Percentiles rank a stretch among this genome's conserved stretches.
Conservation (phyloP, 2,888 invertebrate genomes). For the Griposia aprilina region DNA sequence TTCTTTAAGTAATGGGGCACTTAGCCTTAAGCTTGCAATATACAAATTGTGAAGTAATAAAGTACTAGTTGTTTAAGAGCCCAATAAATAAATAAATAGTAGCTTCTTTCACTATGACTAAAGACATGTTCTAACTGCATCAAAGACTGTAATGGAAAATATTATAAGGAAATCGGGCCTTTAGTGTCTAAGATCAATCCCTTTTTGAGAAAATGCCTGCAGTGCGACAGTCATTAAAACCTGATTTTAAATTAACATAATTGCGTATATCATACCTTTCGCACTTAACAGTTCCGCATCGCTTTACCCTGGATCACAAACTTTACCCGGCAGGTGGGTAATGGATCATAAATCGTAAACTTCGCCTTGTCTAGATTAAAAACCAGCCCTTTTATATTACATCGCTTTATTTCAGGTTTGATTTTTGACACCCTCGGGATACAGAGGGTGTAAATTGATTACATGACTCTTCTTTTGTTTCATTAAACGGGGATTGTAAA, state of each 20-base stretch:
- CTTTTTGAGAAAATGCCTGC: too few species aligned
- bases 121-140: neutral
- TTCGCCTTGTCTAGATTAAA: conserved; percentile 43
- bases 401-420: conserved; percentile 50
- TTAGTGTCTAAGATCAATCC: neutral
- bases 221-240: neutral
- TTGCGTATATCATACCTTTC: neutral
- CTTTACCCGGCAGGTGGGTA: conserved; percentile 16
- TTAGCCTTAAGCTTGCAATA: too few species aligned
- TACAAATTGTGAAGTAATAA: too few species aligned
- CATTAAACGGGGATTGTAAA: conserved; percentile 24
- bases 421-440: conserved; percentile 53
- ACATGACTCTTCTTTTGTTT: conserved; percentile 49
- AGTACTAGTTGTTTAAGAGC: too few species aligned
- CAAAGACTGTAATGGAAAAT: neutral
- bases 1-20: too few species aligned
- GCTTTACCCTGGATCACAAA: neutral
- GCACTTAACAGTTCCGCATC: neutral
- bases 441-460: conserved; percentile 48
- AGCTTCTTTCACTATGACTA: neutral
- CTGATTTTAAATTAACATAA: neutral
- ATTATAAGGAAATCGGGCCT: too few species aligned
- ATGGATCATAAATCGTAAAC: conserved; percentile 49
- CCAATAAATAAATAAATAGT: too few species aligned
- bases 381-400: conserved; percentile 50